Evolutionary conservation across 37 sponge, comb jelly and placozoan species (phyloP).

Genomic region (Hexactinellida sp.): DNA sequence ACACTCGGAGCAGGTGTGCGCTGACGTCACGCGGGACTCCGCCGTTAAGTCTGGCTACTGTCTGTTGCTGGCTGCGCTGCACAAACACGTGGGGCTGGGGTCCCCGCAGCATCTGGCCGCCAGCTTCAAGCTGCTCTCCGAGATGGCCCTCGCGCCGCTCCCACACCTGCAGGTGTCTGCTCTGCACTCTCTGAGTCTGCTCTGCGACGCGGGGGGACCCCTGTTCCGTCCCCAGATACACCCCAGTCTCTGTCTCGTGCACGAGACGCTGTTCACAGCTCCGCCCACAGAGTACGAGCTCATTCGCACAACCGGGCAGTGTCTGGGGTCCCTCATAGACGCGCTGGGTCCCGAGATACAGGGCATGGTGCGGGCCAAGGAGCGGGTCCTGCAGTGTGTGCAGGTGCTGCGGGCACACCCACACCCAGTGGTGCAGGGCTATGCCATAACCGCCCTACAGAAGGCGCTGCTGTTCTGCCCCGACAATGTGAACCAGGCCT

Average conservation of each 20-base stretch:
- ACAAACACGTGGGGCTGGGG: constrained; percentile 83
- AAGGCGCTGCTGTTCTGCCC: constrained; percentile 95
- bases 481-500: constrained; percentile 32
- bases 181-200: constrained; percentile 73
- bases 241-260: constrained; percentile 56
- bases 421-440: constrained; percentile 64
- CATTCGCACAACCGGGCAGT: constrained; percentile 76
- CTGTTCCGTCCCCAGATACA: constrained; percentile 83
- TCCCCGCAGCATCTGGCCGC: constrained; percentile 76
- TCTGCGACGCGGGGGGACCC: constrained; percentile 90
- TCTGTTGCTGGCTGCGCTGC: constrained; percentile 78
- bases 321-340: constrained; percentile 80
- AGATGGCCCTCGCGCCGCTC: constrained; percentile 41
- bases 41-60: constrained; percentile 73
- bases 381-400: constrained; percentile 36
- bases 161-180: constrained; percentile 73
- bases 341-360: constrained; percentile 94
- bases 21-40: constrained; percentile 45
- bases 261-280: constrained; percentile 50
- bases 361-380: constrained; percentile 35
- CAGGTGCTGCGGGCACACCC: constrained; percentile 60
- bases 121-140: constrained; percentile 58
- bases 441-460: constrained; percentile 76
- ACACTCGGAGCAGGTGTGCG: constrained; percentile 49
- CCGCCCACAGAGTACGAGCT: constrained; percentile 45